Evolutionary conservation across 2,888 invertebrate species (phyloP).

Genomic region (Meloe dianella): DNA sequence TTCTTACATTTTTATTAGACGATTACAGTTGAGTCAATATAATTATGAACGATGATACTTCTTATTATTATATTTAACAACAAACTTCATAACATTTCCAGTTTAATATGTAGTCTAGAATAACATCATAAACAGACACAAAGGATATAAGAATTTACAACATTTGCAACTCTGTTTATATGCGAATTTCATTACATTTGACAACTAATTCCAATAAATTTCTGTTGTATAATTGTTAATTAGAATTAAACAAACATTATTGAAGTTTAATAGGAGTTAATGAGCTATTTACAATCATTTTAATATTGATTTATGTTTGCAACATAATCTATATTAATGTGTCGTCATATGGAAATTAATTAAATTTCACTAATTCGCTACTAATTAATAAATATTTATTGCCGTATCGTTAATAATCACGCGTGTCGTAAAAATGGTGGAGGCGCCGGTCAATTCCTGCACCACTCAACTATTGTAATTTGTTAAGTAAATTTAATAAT

Average conservation of each 20-base stretch:
- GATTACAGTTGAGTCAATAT: too few species aligned
- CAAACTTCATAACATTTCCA: neutral
- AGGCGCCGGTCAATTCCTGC: neutral
- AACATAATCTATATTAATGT: neutral
- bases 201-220: too few species aligned
- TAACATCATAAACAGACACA: neutral
- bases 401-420: too few species aligned
- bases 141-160: neutral
- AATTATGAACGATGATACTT: too few species aligned
- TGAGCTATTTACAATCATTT: neutral
- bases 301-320: neutral
- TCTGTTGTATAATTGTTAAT: neutral
- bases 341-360: neutral
- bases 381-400: too few species aligned
- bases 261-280: neutral
- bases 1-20: too few species aligned
- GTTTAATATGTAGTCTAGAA: neutral
- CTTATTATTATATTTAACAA: neutral
- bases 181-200: too few species aligned
- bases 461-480: slow-evolving; percentile 9
- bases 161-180: neutral
- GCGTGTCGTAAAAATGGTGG: neutral
- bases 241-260: neutral
- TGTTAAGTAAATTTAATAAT: slow-evolving; percentile 30
- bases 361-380: neutral